Percentiles rank a stretch among this genome's conserved stretches.
Evolutionary conservation across 2,797 vertebrate genomes (phyloP).

Genomic region (Bucorvus abyssinicus): DNA sequence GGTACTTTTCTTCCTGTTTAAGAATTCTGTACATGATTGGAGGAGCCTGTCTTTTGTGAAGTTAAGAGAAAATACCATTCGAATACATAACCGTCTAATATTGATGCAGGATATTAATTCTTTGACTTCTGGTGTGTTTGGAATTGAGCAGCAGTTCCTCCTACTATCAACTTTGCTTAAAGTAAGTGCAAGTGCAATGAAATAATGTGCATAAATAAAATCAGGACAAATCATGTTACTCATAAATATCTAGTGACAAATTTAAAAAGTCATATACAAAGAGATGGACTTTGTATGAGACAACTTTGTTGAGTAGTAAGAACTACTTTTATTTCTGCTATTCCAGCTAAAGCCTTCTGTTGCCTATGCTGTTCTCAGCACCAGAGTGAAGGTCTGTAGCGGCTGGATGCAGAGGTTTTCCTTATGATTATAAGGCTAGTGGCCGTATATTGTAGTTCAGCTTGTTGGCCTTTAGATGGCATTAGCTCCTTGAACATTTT

Average conservation of each 20-base stretch:
- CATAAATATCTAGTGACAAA: not conserved
- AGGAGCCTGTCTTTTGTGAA: not conserved
- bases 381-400: not conserved
- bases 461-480: slow-evolving; percentile 65
- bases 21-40: not conserved
- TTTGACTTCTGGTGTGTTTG: not conserved
- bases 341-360: not conserved
- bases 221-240: not conserved
- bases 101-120: not conserved
- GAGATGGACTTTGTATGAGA: not conserved
- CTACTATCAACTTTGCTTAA: not conserved
- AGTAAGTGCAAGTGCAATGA: not conserved
- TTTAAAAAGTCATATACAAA: not conserved
- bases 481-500: slow-evolving; percentile 34
- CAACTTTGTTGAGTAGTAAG: not conserved
- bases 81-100: not conserved
- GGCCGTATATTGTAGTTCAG: slow-evolving; percentile 17
- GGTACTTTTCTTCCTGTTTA: not conserved
- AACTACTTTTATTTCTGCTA: not conserved
- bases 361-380: not conserved
- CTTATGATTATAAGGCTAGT: accelerated
- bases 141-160: not conserved
- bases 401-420: not conserved
- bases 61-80: not conserved
- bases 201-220: not conserved